Conservation (phyloP, 2,888 invertebrate genomes). For the Ophioninae sp. region DNA sequence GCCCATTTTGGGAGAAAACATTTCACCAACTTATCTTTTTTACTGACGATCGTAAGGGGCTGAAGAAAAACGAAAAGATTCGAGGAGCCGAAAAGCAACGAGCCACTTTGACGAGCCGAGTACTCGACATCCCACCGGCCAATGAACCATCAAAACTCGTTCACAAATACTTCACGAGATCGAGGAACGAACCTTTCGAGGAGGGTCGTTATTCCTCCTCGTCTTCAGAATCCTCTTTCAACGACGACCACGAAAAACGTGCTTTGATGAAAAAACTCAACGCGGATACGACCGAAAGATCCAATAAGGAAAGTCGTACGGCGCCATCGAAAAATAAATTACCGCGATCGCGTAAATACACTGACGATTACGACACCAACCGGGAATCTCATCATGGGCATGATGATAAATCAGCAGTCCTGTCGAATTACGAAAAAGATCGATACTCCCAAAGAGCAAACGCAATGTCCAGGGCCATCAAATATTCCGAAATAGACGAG, state of each 20-base stretch:
- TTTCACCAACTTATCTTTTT: neutral
- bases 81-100: constrained; percentile 51
- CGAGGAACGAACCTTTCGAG: constrained; percentile 43
- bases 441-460: constrained; percentile 29
- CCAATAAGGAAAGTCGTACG: constrained; percentile 39
- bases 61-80: neutral
- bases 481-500: constrained; percentile 74
- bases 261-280: constrained; percentile 23
- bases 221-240: constrained; percentile 58
- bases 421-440: constrained; percentile 10
- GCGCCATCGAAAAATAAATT: constrained; percentile 29
- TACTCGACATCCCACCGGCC: constrained; percentile 65
- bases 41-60: neutral
- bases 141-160: constrained; percentile 32
- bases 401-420: constrained; percentile 9
- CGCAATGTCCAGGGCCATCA: constrained; percentile 62
- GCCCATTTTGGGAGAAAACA: neutral
- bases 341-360: constrained; percentile 47
- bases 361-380: constrained; percentile 63
- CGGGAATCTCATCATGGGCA: constrained; percentile 66
- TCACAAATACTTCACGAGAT: constrained; percentile 45
- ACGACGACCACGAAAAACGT: constrained; percentile 39
- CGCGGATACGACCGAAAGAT: neutral
- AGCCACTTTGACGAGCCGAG: constrained; percentile 67
- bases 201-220: constrained; percentile 60